Base-by-base conservation (phyloP, 1,140 invertebrate species). In the Drosophila ohnishii region DNA sequence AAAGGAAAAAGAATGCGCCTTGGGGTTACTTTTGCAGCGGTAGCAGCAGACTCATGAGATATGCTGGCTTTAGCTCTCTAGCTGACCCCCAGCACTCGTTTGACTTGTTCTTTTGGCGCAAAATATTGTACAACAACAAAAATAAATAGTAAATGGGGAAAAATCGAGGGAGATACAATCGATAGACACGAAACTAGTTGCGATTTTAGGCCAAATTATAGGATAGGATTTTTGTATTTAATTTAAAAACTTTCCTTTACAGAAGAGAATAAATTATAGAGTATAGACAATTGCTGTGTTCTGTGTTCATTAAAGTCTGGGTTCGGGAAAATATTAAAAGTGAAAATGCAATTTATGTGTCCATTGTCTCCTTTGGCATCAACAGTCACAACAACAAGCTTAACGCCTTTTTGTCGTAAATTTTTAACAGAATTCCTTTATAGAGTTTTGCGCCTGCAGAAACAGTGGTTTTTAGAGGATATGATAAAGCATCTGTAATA, bases 301-400 rank as follows among this genome's bases (percentile, higher is more conserved):
- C 44, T 37, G 11, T 70, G 51, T 72, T 81, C 60, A 81, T 86
- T 86, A 78, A 58, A 66, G 14, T 5, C 30, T 53, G 22, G 56
- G 57, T 71, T 75, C 58, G 70, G 63, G 53, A 62, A 87, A 83
- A 82, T 86, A 83, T 86, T 83, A 86, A 87, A 86, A 86, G 83
- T 87, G 83, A 86, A 86, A 86, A 87, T 86, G 78, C 83, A 82
- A 87, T 86, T 86, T 87, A 87, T 86, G 78, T 76, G 82, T 82
- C 67, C 83, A 86, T 86, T 86, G 82, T 86, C 75, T 82, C 13
- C 25, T 22, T 19, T 69, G 70, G 42, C 51, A 42, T 28, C 51
- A 73, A 57, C 72, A 67, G 37, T 14, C 57, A 70, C 53, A 78
- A 72, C 81, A 84, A 74, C 61, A 74, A 63, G 82, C 82, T 86